Evolutionary conservation across 2,888 invertebrate genomes (phyloP), one percentile per base, ranked within the genome.

Genomic region (Orthosia cruda): DNA sequence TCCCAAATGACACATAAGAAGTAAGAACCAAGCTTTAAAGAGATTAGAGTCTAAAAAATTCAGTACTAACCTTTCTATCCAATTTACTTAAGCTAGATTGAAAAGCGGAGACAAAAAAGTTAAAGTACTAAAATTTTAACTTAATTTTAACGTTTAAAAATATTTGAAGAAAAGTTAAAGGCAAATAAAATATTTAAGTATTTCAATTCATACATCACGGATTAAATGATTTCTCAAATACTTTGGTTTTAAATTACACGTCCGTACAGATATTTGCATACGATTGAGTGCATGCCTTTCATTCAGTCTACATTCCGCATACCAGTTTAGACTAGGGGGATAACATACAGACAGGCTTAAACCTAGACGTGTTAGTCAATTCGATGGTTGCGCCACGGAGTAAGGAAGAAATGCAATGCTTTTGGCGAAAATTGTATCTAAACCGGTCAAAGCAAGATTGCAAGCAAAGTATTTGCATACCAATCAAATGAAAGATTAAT

Each of bases 181-280:
- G 16, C 23, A 74, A 52, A 20, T 59, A 63, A 26, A 49, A 64
- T 16, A 3, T 50, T 54, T n/a, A 49, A 23, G 13, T 40, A 32
- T 23, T 49, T 49, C 7, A 61, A 50, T 61, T 9, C 4, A 65
- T 62, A 65, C n/a, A 50, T 57, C 45, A 57, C 20, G 13, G 49
- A 73, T 49, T 80, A 18, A 49, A 59, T 49, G 1, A 81, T 75
- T 65, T 47, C 50, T 75, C n/a, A 61, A 66, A 55, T 58, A 81
- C 18, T 65, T 73, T 73, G 32, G 13, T 12, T 55, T 68, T 65
- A 74, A 81, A 77, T 81, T 74, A 74, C 82, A 75, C 73, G 57
- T 77, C 58, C 26, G 49, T 16, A 11, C 12, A 58, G 20, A 76
- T n/a, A n/a, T 87, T 82, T 87, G 71, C 86, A 76, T 80, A 71